Conservation (phyloP, 2,797 vertebrate genomes). For the Halcyon leucocephala region DNA sequence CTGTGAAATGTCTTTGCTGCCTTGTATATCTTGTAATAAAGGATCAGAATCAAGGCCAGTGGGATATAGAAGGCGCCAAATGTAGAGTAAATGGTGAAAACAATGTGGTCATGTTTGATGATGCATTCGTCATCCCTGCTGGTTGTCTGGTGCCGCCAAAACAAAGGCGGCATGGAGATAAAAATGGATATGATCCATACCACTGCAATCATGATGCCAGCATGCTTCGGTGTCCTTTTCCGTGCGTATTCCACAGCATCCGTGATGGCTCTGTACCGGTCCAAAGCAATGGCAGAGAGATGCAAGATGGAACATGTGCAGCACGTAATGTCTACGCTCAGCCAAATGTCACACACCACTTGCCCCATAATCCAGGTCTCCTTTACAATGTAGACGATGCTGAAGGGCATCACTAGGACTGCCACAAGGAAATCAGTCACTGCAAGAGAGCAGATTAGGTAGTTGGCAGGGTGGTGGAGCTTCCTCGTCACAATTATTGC, state of each 20-base stretch:
- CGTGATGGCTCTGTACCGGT: slow-evolving; percentile 94
- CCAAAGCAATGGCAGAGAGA: slow-evolving; percentile 93
- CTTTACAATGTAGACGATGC: slow-evolving; percentile 93
- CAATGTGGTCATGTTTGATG: slow-evolving; percentile 93
- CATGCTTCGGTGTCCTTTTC: slow-evolving; percentile 91
- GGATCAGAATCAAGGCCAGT: slow-evolving; percentile 92
- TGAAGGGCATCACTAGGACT: slow-evolving; percentile 98
- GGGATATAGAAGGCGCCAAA: slow-evolving; percentile 98
- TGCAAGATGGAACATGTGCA: slow-evolving; percentile 98
- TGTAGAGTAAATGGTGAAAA: slow-evolving; percentile 93
- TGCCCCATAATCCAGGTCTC: slow-evolving; percentile 96
- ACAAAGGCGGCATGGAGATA: slow-evolving; percentile 92
- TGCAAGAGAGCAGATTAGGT: slow-evolving; percentile 96
- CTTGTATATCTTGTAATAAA: slow-evolving; percentile 98
- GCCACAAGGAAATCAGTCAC: slow-evolving; percentile 97
- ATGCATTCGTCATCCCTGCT: slow-evolving; percentile 89
- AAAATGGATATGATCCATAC: slow-evolving; percentile 96
- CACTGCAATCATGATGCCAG: slow-evolving; percentile 90
- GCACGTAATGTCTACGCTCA: slow-evolving; percentile 94
- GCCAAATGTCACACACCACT: slow-evolving; percentile 93
- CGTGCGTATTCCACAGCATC: slow-evolving; percentile 95
- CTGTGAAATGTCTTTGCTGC: slow-evolving; percentile 95
- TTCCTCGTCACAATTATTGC: slow-evolving; percentile 96
- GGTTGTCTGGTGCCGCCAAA: slow-evolving; percentile 89
- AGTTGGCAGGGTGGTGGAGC: slow-evolving; percentile 97